These are phyloP conservation scores for Amazonetta brasiliensis DNA, from an alignment of 2,797 vertebrate genomes.

Conservation along the genomic window DNA sequence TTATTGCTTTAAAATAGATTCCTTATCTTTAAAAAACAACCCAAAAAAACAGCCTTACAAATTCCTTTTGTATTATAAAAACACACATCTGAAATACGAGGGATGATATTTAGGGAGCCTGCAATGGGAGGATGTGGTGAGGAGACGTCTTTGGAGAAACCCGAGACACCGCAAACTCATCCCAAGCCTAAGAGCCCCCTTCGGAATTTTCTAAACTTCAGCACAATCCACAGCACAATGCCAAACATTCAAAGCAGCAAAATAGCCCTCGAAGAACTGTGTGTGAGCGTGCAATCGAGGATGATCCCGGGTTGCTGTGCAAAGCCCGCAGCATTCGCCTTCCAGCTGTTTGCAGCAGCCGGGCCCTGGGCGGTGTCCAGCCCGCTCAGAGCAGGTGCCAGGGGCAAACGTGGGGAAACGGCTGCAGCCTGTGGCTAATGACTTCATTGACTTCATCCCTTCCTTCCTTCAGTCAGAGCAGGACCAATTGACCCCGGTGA, in stretches of 20 bases:
- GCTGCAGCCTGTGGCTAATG: neutral
- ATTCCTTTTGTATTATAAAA: neutral
- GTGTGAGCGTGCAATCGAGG: fast-evolving
- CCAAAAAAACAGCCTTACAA: neutral
- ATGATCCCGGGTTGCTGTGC: neutral
- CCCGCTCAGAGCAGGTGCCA: neutral
- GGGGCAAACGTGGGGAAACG: neutral
- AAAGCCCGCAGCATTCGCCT: neutral
- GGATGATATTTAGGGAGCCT: neutral
- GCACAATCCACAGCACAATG: fast-evolving
- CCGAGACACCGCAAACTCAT: neutral
- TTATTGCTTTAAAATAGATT: neutral
- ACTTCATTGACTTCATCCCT: neutral
- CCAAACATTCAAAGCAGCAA: neutral
- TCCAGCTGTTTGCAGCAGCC: neutral
- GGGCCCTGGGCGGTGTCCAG: fast-evolving
- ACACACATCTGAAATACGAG: neutral
- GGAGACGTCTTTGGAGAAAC: neutral
- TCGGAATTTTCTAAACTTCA: neutral
- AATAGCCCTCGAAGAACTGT: neutral
- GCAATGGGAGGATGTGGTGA: neutral
- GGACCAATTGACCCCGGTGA: neutral
- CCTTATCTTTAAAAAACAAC: no score
- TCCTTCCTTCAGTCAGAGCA: neutral
- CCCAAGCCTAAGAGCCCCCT: neutral